A percentile compares a stretch with the other conserved stretches of the same genome.
Conservation (phyloP, 2,888 invertebrate species). For the Chirona hameri region DNA sequence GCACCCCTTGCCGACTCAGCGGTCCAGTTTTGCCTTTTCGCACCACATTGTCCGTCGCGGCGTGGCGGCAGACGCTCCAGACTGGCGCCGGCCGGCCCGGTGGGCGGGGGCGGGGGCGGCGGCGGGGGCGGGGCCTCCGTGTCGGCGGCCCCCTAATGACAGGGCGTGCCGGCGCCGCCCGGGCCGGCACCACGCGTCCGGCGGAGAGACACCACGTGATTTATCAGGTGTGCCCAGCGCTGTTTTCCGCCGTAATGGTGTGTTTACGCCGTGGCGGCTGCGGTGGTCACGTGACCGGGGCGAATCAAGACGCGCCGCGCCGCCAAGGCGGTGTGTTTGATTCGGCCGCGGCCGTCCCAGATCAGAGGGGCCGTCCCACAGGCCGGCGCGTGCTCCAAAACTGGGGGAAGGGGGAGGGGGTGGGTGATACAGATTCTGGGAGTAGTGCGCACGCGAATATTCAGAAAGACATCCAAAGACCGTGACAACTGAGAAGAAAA, state of each 20-base stretch:
- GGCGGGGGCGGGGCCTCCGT: neutral
- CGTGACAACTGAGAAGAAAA: no score
- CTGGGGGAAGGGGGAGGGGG: no score
- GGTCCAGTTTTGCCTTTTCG: no score
- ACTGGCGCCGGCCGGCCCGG: neutral
- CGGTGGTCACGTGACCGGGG: neutral
- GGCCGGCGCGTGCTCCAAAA: no score
- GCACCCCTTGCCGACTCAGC: no score
- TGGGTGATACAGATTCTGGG: no score
- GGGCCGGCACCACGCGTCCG: neutral
- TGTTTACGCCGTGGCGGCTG: neutral
- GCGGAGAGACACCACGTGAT: conserved; percentile 2
- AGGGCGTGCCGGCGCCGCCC: neutral
- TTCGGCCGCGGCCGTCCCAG: neutral
- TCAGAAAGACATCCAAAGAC: no score
- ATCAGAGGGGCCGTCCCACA: neutral
- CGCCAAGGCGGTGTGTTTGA: neutral
- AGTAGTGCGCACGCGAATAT: no score
- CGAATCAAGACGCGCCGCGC: neutral
- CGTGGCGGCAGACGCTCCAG: neutral
- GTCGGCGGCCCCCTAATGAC: conserved; percentile 4
- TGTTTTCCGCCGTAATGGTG: conserved; percentile 1
- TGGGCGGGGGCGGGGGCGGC: neutral
- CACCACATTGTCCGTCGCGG: no score
- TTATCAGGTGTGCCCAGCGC: neutral